Evolutionary conservation across 2,797 vertebrate genomes (phyloP), one percentile per base, ranked within the genome.

Genomic region (Sebastes glaucus): DNA sequence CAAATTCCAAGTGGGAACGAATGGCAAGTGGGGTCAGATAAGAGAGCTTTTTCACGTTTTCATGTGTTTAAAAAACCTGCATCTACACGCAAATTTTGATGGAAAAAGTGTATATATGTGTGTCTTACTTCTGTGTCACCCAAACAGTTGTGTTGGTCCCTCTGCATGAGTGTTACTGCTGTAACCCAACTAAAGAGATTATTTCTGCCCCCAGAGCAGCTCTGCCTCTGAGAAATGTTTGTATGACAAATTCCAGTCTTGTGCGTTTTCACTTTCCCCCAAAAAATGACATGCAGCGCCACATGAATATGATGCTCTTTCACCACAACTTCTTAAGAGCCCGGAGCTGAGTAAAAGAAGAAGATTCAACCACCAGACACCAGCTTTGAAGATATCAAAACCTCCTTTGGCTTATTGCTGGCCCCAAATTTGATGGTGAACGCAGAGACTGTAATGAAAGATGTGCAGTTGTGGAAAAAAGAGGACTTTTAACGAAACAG

Each of bases 221-320:
- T 86, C 87, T 83, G 84, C 66, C 63, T 82, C 81, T 33, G 42
- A 84, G 30, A 77, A 71, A 81, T 69, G 59, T 87, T 81, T 73
- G 53, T 57, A 11, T 49, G 77, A 63, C 65, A 71, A 83, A 79
- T 49, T 63, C 23, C 68, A 74, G 60, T 65, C 76, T 55, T 18
- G 35, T 7, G 61, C 4, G 2, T 56, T 72, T 42, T 73, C 27
- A 42, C 32, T 74, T 80, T 80, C 13, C 25, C 49, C 64, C n/a
- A 49, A 46, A 71, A 65, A 73, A 64, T 63, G 52, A 74, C 68
- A 35, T 11, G 20, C 57, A 71, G 60, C 46, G 22, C 61, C 42
- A 30, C 11, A 18, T 46, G 55, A 77, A 69, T 14, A 60, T 28
- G 46, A 71, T 10, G 35, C 42, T 72, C 23, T 18, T 75, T 68